phyloP scores from a whole-genome alignment of 1,140 invertebrate genomes.

The Drosophila sechellia region DNA sequence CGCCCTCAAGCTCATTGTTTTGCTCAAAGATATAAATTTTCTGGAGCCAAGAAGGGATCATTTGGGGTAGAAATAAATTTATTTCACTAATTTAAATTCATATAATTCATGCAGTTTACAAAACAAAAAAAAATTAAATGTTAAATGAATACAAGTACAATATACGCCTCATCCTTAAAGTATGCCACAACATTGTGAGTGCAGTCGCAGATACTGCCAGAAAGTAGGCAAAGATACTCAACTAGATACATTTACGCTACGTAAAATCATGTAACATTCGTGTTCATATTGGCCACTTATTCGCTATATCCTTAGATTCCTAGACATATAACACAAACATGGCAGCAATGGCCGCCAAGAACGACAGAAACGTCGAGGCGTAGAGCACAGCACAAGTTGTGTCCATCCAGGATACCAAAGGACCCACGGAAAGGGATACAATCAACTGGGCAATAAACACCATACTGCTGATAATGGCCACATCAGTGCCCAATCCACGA shows the following conservation, averaged over 20 bases:
- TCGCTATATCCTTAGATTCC: background rate
- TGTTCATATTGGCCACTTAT: background rate
- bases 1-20: conserved; percentile 49
- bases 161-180: conserved; percentile 16
- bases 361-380: conserved; percentile 89
- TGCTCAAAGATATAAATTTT: conserved; percentile 5
- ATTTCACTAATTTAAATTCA: background rate
- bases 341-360: conserved; percentile 89
- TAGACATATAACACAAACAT: conserved; percentile 90
- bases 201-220: conserved; percentile 38
- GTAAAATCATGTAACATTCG: conserved; percentile 21
- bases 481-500: conserved; percentile 92
- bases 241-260: conserved; percentile 9
- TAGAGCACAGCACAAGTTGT: conserved; percentile 90
- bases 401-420: conserved; percentile 88
- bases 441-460: conserved; percentile 93
- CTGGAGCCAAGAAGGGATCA: background rate
- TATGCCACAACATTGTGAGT: conserved; percentile 49
- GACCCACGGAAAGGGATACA: conserved; percentile 90
- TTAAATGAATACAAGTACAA: conserved; percentile 6
- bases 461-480: conserved; percentile 92
- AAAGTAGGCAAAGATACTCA: conserved; percentile 52
- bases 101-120: background rate
- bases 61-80: background rate
- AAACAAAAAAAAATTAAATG: background rate